Conservation (phyloP, 2,113 vertebrate species). For the Naja naja region DNA sequence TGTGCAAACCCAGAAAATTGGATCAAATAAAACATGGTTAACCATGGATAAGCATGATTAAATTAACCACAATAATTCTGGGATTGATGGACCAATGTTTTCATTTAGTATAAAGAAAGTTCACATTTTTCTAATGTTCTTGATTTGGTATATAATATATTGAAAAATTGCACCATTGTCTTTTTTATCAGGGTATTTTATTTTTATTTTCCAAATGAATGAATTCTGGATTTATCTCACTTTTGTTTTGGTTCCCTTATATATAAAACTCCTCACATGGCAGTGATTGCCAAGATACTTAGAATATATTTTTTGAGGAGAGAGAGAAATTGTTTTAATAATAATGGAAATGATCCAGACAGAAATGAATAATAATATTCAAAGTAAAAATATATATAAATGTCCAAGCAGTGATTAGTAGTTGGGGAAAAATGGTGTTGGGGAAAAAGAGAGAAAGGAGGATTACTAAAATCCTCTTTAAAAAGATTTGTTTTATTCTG, state of each 20-base stretch:
- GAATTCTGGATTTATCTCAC: neutral
- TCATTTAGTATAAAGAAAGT: neutral
- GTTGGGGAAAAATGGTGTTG: neutral
- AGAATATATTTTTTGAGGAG: neutral
- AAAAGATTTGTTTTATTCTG: neutral
- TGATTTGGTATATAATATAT: neutral
- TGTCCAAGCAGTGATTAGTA: neutral
- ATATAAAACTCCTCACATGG: neutral
- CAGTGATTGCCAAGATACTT: neutral
- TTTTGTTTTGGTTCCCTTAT: neutral
- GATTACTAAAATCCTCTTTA: neutral
- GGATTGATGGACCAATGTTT: neutral
- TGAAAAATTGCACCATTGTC: neutral
- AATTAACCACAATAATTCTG: neutral
- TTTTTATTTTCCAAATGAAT: neutral
- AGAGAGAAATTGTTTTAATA: neutral
- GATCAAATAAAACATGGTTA: neutral
- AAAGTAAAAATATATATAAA: neutral
- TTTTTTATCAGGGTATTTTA: neutral
- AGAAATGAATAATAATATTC: neutral
- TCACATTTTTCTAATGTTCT: neutral
- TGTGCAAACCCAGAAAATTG: neutral
- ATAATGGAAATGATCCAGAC: neutral
- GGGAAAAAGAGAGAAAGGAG: neutral
- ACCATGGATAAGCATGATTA: neutral